Conservation (phyloP, 1,140 invertebrate genomes). For the Wasmannia auropunctata region DNA sequence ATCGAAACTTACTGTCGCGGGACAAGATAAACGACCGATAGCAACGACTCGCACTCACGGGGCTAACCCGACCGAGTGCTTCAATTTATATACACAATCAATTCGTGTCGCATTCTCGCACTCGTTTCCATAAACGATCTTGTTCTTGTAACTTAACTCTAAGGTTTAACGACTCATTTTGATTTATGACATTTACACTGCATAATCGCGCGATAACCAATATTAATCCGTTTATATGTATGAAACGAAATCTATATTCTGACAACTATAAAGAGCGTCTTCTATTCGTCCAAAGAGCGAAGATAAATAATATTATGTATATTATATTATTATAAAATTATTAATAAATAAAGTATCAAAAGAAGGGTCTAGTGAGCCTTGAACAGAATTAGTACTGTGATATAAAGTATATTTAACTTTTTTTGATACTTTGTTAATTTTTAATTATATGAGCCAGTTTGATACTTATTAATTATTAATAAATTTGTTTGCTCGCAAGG, state of each 20-base stretch:
- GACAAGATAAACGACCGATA: conserved; percentile 67
- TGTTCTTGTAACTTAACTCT: background rate
- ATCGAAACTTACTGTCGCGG: conserved; percentile 63
- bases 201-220: background rate
- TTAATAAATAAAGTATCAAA: no score
- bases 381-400: no score
- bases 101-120: conserved; percentile 17
- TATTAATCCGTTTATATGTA: background rate
- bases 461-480: background rate
- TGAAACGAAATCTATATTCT: background rate
- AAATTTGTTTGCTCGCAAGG: background rate
- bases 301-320: background rate
- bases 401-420: no score
- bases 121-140: conserved; percentile 13
- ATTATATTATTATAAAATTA: background rate
- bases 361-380: no score
- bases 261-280: background rate
- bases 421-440: no score
- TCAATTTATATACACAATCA: conserved; percentile 30
- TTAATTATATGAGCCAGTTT: no score
- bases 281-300: background rate
- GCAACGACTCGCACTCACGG: conserved; percentile 27
- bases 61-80: background rate
- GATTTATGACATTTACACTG: background rate
- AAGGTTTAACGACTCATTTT: conserved; percentile 13